phyloP scores from a whole-genome alignment of 2,888 invertebrate genomes.

The Drosophila pegasa region DNA sequence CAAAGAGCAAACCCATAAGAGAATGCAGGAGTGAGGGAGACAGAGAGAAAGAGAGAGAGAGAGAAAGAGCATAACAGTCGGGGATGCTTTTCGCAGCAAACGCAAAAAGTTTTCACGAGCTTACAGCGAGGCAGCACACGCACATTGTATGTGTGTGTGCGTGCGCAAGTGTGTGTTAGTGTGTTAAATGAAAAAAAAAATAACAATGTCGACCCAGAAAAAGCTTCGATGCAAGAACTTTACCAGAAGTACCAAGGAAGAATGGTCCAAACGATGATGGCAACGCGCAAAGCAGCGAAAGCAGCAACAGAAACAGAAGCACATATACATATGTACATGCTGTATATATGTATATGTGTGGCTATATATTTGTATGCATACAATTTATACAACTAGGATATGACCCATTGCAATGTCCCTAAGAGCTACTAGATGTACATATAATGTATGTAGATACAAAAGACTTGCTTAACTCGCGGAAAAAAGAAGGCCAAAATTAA shows the following conservation, averaged over 20 bases:
- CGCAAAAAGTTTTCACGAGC: conserved; percentile 14
- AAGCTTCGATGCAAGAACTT: conserved; percentile 64
- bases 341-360: not conserved
- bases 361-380: too few relatives aligned
- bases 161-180: not conserved
- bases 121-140: conserved; percentile 2
- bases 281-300: conserved; percentile 35
- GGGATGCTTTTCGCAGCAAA: conserved; percentile 30
- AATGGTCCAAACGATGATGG: conserved; percentile 53
- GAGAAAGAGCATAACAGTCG: conserved; percentile 26
- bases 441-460: conserved; percentile 24
- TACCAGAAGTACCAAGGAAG: conserved; percentile 66
- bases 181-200: conserved; percentile 11
- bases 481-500: not conserved
- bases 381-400: too few relatives aligned
- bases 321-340: not conserved
- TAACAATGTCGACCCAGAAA: conserved; percentile 54
- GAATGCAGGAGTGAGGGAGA: too few relatives aligned
- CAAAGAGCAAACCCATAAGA: not conserved
- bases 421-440: too few relatives aligned
- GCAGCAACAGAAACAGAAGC: conserved; percentile 21
- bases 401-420: too few relatives aligned
- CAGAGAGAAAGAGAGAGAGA: not conserved
- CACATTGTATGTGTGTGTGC: not conserved
- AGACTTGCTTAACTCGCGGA: conserved; percentile 38